Evolutionary conservation across 2,113 vertebrate species (phyloP), one percentile per base, ranked within the genome.

Genomic region (Probosciger aterrimus): DNA sequence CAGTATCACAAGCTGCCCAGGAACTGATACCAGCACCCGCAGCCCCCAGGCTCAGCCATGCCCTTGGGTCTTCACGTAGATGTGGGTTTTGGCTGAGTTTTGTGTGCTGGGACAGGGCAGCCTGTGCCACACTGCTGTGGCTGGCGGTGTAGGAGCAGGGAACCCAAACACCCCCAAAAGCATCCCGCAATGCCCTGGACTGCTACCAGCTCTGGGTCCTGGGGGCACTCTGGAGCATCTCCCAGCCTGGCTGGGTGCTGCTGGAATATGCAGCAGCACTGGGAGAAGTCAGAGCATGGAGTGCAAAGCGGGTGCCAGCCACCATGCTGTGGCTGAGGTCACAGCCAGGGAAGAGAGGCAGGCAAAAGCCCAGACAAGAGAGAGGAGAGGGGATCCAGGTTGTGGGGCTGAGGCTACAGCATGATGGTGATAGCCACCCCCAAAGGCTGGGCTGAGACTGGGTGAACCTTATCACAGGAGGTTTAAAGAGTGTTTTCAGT

Each of bases 101-200:
- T 27, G 15, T 59, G n/a, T 27, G 44, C 50, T 70, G 73, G 43
- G 44, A 20, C 0, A 1, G 44, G 6, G 35, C 39, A 79, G 67
- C 27, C 65, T 67, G 12, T 49, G 24, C 46, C 31, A 24, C 18
- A 11, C 11, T 9, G 14, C 46, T 0, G 3, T 20, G 28, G 37
- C 70, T 82, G 25, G 39, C 0, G 2, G 35, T 2, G 9, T 15
- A 31, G 14, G 44, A 84, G 18, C 2, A 9, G 41, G 28, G 75
- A 79, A 90, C 4, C 2, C 65, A 53, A 85, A 33, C 55, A 64
- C 1, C 17, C 30, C 14, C 37, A n/a, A 33, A 84, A 90, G 5
- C 31, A 46, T 53, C 50, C 37, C 0, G 0, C 50, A 4, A 47
- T 4, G 4, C 20, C 11, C 30, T 0, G 0, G 9, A 8, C 9